Conservation (phyloP, 2,797 vertebrate genomes). For the Alosa sapidissima region DNA sequence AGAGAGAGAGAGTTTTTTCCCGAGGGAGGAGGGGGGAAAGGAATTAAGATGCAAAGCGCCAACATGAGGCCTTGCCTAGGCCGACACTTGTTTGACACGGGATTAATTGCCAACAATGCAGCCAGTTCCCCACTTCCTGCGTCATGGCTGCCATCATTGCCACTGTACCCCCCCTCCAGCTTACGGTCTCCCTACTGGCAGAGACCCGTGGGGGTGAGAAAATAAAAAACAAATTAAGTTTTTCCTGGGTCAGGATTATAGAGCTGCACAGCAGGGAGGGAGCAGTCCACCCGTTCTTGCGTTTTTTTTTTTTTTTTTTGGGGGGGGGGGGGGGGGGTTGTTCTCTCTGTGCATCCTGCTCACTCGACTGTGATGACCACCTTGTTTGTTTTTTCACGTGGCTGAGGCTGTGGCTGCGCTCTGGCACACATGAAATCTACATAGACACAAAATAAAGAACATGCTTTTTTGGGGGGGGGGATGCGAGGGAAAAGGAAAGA, state of each 20-base stretch:
- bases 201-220: neutral
- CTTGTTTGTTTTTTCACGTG: neutral
- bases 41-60: neutral
- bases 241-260: neutral
- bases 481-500: neutral
- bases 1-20: neutral
- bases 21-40: neutral
- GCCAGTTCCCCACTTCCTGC: neutral
- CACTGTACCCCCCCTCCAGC: neutral
- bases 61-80: neutral
- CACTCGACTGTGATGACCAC: neutral
- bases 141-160: neutral
- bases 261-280: neutral
- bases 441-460: neutral
- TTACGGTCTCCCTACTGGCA: neutral
- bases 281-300: neutral
- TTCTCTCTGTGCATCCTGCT: neutral
- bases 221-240: neutral
- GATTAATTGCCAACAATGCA: conserved; percentile 1
- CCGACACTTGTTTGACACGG: neutral
- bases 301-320: neutral
- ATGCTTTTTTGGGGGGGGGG: neutral
- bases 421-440: neutral
- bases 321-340: too few species aligned
- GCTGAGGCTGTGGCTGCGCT: neutral